Evolutionary conservation across 2,888 invertebrate genomes (phyloP), one percentile per base, ranked within the genome.

Genomic region (Heliconius ismenius): DNA sequence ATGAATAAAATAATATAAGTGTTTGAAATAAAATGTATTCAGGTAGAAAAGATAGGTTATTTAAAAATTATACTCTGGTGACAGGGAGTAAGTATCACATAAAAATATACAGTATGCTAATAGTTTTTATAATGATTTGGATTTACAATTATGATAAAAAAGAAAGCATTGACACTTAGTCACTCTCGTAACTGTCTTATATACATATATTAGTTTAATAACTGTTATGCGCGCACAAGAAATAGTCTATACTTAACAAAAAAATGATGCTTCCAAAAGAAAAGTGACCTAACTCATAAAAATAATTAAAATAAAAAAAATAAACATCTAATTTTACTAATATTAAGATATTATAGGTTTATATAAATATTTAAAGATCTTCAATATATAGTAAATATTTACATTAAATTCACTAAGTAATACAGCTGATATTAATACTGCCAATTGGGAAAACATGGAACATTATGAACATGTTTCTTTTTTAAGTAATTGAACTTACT

Each of bases 241-340:
- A 28, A 64, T 64, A 28, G 15, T 32, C 28, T 64, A 9, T 21
- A 64, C 10, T 28, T 64, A 18, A 64, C 26, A 15, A 64, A 28
- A 32, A 13, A 60, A 58, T n/a, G n/a, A 32, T 64, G 64, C 64
- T 32, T 64, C 64, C 32, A 64, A 64, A 62, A 64, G 26, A 63
- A 64, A 64, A 63, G 28, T 28, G 63, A 63, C 28, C 63, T 28
- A 63, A 63, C 28, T 63, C 18, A 63, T 24, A 63, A 24, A 24
- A 63, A 28, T 28, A 60, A 60, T 11, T n/a, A 24, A 26, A 62
- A n/a, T 24, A 60, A 60, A 24, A 60, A n/a, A 58, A 3, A 3
- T 24, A 24, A 24, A 21, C 43, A 43, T 43, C 1, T 43, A 15
- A 43, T 43, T 6, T 43, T 54, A 54, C 2, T 24, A 3, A 13